phyloP scores from a whole-genome alignment of 2,113 vertebrate genomes.

The Anhinga anhinga region DNA sequence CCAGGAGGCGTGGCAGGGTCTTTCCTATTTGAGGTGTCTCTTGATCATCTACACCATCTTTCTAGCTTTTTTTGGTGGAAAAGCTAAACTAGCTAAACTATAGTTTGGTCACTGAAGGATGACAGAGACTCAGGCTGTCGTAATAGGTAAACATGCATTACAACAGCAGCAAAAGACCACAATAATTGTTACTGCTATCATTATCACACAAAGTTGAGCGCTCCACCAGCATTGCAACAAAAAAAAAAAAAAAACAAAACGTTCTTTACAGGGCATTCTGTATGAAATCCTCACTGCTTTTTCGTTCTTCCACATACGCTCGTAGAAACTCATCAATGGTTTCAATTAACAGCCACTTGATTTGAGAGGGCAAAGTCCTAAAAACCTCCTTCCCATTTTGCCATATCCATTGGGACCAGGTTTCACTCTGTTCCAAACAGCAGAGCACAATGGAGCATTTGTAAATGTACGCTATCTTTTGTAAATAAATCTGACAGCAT shows the following conservation, averaged over 20 bases:
- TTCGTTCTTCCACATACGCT: background rate
- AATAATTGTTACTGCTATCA: background rate
- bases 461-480: background rate
- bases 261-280: background rate
- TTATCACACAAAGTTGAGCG: background rate
- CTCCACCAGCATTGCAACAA: background rate
- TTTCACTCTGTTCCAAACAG: background rate
- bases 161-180: background rate
- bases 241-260: fast-evolving
- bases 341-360: background rate
- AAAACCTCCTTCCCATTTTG: background rate
- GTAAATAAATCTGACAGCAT: slow-evolving; percentile 26
- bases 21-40: background rate
- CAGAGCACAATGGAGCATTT: background rate
- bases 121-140: background rate
- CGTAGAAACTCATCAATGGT: background rate
- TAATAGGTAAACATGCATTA: background rate
- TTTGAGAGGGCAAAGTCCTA: background rate
- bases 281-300: background rate
- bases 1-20: background rate
- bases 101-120: background rate
- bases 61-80: background rate
- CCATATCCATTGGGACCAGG: background rate
- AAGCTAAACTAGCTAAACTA: background rate
- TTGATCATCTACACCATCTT: background rate